Base-by-base conservation (phyloP, 23 tunicate species). In the Aplidium turbinatum region DNA sequence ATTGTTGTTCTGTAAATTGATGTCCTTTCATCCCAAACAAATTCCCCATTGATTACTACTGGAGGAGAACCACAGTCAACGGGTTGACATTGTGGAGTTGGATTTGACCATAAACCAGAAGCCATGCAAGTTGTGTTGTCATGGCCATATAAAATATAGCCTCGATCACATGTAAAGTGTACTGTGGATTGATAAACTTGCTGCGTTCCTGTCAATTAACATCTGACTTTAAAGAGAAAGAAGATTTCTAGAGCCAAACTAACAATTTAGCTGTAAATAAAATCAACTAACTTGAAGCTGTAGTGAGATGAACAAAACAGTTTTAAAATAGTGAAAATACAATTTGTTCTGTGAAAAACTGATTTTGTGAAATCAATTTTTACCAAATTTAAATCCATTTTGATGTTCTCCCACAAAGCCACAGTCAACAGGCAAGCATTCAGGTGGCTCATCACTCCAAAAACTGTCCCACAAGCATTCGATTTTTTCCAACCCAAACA, bases 41-140 rank as follows among this genome's bases (percentile, higher is more conserved):
- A 36, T 24, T 48, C n/a, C 1, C 82, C 78, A 48, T 91, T 74
- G 11, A 33, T 20, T 5, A 91, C 83, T 9, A 35, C 1, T 3
- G 81, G 80, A 3, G 91, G 97, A 2, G 24, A 19, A 7, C 97
- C 90, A 58, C 97, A 91, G 67, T 91, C 91, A 32, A 79, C 83
- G 0, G 91, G 91, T 1, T 63, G 6, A 68, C 97, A 91, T 1
- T 35, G 57, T 18, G 97, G 91, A 0, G 53, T 20, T 0, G 68
- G 40, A 27, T 39, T 25, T 23, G 91, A 84, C 97, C 97, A 91
- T 0, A 1, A 2, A 22, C 63, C 91, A 31, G 34, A 39, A 1
- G 73, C 68, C 30, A 57, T 31, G 69, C 97, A 91, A 5, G 70
- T 77, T 1, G 76, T 35, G 57, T 70, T 58, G 47, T 35, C 21